These are phyloP conservation scores for Fregata magnificens DNA, from an alignment of 2,113 vertebrate genomes.

Conservation along the genomic window DNA sequence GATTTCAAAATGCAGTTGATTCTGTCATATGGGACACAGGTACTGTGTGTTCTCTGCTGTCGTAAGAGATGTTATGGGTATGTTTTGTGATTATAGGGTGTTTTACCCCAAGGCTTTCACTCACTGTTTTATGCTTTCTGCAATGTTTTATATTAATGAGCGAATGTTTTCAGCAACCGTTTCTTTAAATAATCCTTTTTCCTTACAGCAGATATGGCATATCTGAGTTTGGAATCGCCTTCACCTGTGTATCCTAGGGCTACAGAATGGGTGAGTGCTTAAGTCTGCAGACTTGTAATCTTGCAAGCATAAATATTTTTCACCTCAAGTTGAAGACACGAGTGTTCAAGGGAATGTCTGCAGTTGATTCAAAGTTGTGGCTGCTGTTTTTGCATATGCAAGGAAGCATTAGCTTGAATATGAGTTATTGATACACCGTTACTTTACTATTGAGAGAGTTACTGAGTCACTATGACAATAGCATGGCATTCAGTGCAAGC, in stretches of 20 bases:
- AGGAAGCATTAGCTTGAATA: background rate
- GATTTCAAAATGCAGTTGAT: background rate
- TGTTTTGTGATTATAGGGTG: background rate
- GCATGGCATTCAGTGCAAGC: background rate
- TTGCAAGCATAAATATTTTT: background rate
- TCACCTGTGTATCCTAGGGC: background rate
- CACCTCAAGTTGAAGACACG: background rate
- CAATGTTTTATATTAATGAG: background rate
- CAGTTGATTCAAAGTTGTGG: background rate
- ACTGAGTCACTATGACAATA: background rate
- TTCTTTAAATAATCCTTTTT: background rate
- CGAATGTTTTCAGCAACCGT: background rate
- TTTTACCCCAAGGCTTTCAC: background rate
- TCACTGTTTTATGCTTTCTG: background rate
- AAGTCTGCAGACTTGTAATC: background rate
- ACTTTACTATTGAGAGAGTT: background rate
- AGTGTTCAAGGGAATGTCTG: background rate
- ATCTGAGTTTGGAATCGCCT: background rate
- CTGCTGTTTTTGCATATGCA: background rate
- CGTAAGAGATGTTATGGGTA: background rate
- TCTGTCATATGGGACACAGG: background rate
- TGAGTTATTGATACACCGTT: rapidly evolving
- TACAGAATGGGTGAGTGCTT: background rate
- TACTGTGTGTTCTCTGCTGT: background rate
- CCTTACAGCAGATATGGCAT: background rate